Percentiles rank a stretch among this genome's conserved stretches.
Evolutionary conservation across 2,113 vertebrate species (phyloP).

Genomic region (Lophius piscatorius): DNA sequence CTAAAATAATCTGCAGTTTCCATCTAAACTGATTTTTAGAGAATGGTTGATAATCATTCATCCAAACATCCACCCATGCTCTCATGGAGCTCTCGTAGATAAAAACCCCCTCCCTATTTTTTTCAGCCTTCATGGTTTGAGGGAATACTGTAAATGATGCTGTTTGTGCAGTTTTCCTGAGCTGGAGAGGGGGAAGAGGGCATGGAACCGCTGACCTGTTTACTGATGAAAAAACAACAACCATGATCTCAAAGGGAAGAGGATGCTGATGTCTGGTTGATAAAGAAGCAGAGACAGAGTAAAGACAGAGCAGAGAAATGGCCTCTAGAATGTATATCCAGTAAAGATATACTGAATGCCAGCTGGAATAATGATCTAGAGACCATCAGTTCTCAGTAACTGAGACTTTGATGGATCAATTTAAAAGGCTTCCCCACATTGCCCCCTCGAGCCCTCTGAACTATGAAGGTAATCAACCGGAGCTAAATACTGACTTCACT

Average conservation of each 20-base stretch:
- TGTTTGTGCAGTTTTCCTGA: conserved; percentile 46
- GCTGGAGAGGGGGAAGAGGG: conserved; percentile 62
- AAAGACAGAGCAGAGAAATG: conserved; percentile 18
- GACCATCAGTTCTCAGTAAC: conserved; percentile 2
- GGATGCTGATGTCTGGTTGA: conserved; percentile 7
- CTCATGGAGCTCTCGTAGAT: conserved; percentile 21
- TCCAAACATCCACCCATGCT: conserved; percentile 24
- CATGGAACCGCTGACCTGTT: conserved; percentile 70
- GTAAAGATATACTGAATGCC: conserved; percentile 28
- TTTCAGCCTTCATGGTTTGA: conserved; percentile 18
- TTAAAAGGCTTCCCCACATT: conserved; percentile 58
- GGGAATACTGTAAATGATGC: conserved; percentile 37
- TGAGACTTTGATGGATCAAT: conserved; percentile 52
- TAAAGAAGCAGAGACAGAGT: neutral
- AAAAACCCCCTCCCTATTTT: neutral
- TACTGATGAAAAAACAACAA: conserved; percentile 59
- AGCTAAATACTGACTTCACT: conserved; percentile 68
- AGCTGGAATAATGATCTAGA: conserved; percentile 25
- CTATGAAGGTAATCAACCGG: conserved; percentile 74
- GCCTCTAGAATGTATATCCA: conserved; percentile 2
- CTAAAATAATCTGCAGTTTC: neutral
- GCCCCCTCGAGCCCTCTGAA: conserved; percentile 59
- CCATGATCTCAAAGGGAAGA: conserved; percentile 54
- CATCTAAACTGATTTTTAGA: neutral
- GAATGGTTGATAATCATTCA: conserved; percentile 6